Conservation (phyloP, 2,797 vertebrate species). For the Esox lucius region DNA sequence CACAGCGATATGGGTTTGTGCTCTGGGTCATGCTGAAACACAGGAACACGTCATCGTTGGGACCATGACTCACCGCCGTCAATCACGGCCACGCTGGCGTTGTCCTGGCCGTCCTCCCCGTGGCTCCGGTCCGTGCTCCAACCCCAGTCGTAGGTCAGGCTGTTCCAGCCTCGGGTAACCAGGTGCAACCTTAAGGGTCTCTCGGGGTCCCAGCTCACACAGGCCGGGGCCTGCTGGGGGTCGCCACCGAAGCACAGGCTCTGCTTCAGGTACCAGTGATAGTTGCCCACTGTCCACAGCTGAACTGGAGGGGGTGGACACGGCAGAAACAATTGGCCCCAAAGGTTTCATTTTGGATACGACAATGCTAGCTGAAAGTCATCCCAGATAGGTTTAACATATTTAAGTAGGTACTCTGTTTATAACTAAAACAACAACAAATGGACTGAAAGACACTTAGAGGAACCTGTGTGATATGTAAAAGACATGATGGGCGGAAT, state of each 20-base stretch:
- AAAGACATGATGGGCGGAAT: neutral
- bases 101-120: constrained; percentile 66
- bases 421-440: neutral
- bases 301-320: constrained; percentile 78
- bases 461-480: neutral
- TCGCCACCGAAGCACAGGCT: constrained; percentile 81
- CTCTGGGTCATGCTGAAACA: too few species aligned
- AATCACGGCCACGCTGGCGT: constrained; percentile 89
- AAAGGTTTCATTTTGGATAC: neutral
- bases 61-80: constrained; percentile 82
- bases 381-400: neutral
- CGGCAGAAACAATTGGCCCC: neutral
- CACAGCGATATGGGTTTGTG: too few species aligned
- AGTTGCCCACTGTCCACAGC: constrained; percentile 91
- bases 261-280: constrained; percentile 98
- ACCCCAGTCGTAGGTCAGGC: constrained; percentile 85
- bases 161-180: constrained; percentile 80
- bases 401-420: neutral
- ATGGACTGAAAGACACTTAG: neutral
- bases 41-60: too few species aligned
- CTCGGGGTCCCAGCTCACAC: constrained; percentile 86
- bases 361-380: neutral
- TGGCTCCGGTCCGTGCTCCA: constrained; percentile 84
- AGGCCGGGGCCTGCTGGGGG: constrained; percentile 72
- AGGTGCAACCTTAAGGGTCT: constrained; percentile 79